Evolutionary conservation across 2,888 invertebrate species (phyloP), one percentile per base, ranked within the genome.

Genomic region (Linnaemya tessellans): DNA sequence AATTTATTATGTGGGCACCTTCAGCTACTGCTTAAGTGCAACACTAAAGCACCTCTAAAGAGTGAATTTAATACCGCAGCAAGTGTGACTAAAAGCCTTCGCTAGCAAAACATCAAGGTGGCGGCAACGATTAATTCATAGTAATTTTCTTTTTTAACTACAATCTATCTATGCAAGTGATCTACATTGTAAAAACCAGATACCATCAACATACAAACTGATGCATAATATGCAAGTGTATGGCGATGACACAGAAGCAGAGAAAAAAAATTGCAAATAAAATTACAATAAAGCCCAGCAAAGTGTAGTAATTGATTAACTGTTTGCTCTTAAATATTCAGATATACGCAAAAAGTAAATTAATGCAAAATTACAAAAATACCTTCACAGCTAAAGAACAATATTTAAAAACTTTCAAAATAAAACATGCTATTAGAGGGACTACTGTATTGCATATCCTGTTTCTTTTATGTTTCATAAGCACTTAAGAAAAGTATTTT

Each of bases 91-190:
- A 58, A 43, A 18, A 4, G 7, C 65, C 75, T 75, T 70, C 80
- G 30, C 58, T 43, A n/a, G 13, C 49, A 77, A 38, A 22, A 60
- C 68, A 78, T 78, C 78, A 56, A n/a, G 70, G 49, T 77, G 77
- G 49, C 38, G 77, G 62, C 49, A 67, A 58, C 60, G 41, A 64
- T 67, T 77, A 74, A 64, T 71, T 54, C 62, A 15, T 51, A 71
- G 70, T 64, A 54, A 75, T 46, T 77, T 75, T 84, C 13, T 46
- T 51, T 65, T 41, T 71, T 58, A 84, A 75, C 20, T 60, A 75
- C 43, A 71, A 77, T 70, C 70, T 78, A 84, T 84, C 84, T 78
- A 81, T 84, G 81, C 78, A 81, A 58, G 62, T 64, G 62, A 84
- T 84, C 80, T 81, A 51, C 70, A 84, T 81, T 64, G 38, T 49